Evolutionary conservation across 2,888 invertebrate species (phyloP).

Genomic region (Iphiclides podalirius): DNA sequence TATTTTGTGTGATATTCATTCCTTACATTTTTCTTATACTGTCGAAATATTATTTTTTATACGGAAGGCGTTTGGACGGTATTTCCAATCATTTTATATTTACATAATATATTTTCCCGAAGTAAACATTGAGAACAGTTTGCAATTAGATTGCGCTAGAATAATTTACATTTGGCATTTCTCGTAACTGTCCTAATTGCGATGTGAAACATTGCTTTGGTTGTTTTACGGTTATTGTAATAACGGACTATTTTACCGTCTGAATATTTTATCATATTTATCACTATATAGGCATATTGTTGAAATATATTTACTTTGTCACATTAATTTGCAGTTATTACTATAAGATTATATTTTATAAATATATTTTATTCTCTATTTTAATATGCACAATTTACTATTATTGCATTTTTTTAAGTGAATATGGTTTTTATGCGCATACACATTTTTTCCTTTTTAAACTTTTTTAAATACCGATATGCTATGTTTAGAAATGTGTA

Average conservation of each 20-base stretch:
- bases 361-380: slow-evolving; percentile 75
- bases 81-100: slow-evolving; percentile 50
- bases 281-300: slow-evolving; percentile 52
- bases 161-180: slow-evolving; percentile 50
- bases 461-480: slow-evolving; percentile 48
- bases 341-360: slow-evolving; percentile 72
- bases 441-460: slow-evolving; percentile 60
- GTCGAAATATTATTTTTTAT: slow-evolving; percentile 60
- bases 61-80: slow-evolving; percentile 39
- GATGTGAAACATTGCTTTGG: slow-evolving; percentile 68
- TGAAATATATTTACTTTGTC: slow-evolving; percentile 54
- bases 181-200: slow-evolving; percentile 34
- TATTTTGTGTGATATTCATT: slow-evolving; percentile 79
- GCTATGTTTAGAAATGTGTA: slow-evolving; percentile 72
- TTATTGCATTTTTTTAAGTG: slow-evolving; percentile 69
- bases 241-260: slow-evolving; percentile 33
- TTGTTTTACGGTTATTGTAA: slow-evolving; percentile 43
- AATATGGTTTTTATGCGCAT: slow-evolving; percentile 72
- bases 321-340: slow-evolving; percentile 73
- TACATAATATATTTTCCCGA: slow-evolving; percentile 38
- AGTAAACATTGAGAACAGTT: slow-evolving; percentile 40
- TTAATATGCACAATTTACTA: slow-evolving; percentile 75
- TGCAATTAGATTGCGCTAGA: slow-evolving; percentile 78
- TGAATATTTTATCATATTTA: slow-evolving; percentile 41
- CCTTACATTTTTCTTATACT: slow-evolving; percentile 57